Conservation (phyloP, 2,888 invertebrate genomes). For the Fragum fragum region DNA sequence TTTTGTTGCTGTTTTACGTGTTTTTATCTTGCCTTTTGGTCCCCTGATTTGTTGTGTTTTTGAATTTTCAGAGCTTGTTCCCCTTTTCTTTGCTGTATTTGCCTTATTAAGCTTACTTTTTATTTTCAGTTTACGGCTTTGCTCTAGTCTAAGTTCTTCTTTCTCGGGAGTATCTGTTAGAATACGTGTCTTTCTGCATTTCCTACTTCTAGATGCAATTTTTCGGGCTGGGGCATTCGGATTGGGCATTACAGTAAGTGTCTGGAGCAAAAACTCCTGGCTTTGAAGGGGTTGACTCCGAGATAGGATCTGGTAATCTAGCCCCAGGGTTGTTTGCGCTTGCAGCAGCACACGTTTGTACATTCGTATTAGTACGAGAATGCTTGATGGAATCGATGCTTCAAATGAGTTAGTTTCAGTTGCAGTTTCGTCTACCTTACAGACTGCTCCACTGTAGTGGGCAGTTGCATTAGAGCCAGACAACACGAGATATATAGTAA, state of each 20-base stretch:
- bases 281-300: not conserved
- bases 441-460: conserved; percentile 38
- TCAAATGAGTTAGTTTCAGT: not conserved
- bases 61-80: conserved; percentile 17
- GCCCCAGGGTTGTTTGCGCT: not conserved
- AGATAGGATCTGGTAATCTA: conserved; percentile 14
- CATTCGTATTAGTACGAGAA: not conserved
- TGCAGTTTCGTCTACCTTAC: conserved; percentile 7
- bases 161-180: conserved; percentile 48
- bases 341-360: not conserved
- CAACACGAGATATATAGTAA: conserved; percentile 29
- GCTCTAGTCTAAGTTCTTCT: conserved; percentile 43
- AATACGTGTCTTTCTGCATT: conserved; percentile 46
- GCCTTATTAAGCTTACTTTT: no score
- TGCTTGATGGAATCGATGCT: not conserved
- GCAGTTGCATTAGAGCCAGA: conserved; percentile 30
- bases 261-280: conserved; percentile 20
- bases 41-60: not conserved
- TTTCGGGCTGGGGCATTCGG: conserved; percentile 48
- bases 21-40: not conserved
- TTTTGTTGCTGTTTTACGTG: not conserved
- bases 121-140: no score
- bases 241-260: conserved; percentile 34
- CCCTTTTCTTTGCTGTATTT: no score
- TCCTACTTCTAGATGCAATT: conserved; percentile 31